phyloP scores from a whole-genome alignment of 1,140 invertebrate species.

The Pseudomyrmex concolor region DNA sequence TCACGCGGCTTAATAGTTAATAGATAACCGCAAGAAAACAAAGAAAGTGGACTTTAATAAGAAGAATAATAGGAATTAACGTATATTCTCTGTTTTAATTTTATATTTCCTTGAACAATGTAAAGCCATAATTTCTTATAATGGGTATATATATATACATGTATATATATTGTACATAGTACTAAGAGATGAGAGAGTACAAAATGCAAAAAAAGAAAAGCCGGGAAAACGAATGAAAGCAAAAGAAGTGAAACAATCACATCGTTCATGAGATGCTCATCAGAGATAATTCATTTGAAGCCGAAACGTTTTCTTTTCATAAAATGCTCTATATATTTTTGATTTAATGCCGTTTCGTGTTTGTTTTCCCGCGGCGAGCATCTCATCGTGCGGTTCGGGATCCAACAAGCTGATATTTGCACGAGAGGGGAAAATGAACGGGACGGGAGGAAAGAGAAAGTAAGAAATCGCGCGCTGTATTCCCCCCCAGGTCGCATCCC shows the following conservation, averaged over 20 bases:
- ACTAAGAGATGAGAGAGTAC: neutral
- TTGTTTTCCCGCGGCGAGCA: conserved; percentile 7
- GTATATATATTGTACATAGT: too few relatives aligned
- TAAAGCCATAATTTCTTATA: neutral
- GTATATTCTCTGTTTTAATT: neutral
- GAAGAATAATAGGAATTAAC: conserved; percentile 26
- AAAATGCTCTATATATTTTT: conserved; percentile 21
- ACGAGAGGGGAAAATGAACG: neutral
- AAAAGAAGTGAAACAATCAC: conserved; percentile 4
- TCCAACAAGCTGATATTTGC: conserved; percentile 18
- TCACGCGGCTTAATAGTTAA: neutral
- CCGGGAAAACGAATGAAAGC: neutral
- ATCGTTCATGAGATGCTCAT: conserved; percentile 5
- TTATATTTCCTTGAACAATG: neutral
- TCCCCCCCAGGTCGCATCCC: conserved; percentile 20
- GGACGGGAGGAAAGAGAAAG: conserved; percentile 44
- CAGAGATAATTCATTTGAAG: neutral
- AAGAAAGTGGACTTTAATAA: conserved; percentile 25
- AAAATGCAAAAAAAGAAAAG: neutral
- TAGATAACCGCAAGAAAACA: neutral
- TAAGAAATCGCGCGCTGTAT: conserved; percentile 40
- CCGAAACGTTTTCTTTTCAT: neutral
- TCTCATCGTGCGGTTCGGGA: conserved; percentile 5
- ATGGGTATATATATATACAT: too few relatives aligned
- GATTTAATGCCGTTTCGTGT: conserved; percentile 5